phyloP scores from a whole-genome alignment of 2,888 invertebrate genomes.

The Leptothorax acervorum region DNA sequence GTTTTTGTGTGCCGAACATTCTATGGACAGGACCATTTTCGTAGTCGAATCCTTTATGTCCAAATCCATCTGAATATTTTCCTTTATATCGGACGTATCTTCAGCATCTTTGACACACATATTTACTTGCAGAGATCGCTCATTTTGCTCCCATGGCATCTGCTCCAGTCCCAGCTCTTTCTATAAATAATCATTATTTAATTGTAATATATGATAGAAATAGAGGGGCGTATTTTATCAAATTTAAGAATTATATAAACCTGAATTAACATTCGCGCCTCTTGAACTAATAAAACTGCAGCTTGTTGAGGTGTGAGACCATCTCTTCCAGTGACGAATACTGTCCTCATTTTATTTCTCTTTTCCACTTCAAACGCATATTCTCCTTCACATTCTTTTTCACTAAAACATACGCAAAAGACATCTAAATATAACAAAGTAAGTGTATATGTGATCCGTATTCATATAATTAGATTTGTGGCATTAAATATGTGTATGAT shows the following conservation, averaged over 20 bases:
- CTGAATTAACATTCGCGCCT: constrained; percentile 90
- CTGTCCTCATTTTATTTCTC: constrained; percentile 89
- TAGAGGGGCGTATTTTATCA: not conserved
- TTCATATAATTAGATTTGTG: not conserved
- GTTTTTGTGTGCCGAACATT: not conserved
- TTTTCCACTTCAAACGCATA: constrained; percentile 88
- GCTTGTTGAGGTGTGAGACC: constrained; percentile 94
- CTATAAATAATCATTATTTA: constrained; percentile 84
- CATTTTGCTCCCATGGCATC: constrained; percentile 89
- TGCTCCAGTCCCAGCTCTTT: constrained; percentile 91
- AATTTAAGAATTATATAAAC: constrained; percentile 73
- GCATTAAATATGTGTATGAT: not conserved
- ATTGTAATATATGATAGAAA: not conserved
- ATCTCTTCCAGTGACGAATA: constrained; percentile 93
- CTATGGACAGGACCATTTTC: not conserved
- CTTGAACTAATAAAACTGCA: constrained; percentile 91
- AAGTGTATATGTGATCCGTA: not conserved
- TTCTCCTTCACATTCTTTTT: constrained; percentile 91
- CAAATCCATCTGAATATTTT: not conserved
- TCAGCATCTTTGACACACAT: not conserved
- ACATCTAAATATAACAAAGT: not conserved
- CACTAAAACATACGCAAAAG: constrained; percentile 84
- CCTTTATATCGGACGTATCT: not conserved
- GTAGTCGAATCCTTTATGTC: constrained; percentile 8
- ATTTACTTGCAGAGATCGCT: constrained; percentile 48